Base-by-base conservation (phyloP, 2,113 vertebrate genomes). In the Triplophysa tibetana region DNA sequence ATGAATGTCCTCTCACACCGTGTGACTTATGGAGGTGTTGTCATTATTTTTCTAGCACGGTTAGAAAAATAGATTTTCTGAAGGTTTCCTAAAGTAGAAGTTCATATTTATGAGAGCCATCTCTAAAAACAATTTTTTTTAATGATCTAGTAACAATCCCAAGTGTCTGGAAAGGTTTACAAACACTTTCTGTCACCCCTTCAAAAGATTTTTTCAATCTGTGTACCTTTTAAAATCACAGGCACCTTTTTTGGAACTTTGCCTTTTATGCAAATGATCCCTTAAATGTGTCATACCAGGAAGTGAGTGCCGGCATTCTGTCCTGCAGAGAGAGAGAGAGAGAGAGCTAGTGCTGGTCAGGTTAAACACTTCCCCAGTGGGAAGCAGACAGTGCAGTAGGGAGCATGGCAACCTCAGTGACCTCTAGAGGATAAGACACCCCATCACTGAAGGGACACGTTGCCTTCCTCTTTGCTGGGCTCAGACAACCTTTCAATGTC, bases 181-280 rank as follows among this genome's bases (percentile, higher is more conserved):
- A 45, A 12, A 45, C 11, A 2, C 43, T 45, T 45, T 10, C 11
- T 45, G 2, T 45, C 43, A 45, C 9, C 10, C 43, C 11, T 45
- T 12, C 2, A 12, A 45, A 45, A 11, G 38, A 78, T 78, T 62
- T 41, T 12, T 10, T 43, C 38, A 54, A 1, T 69, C 58, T 75
- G 84, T n/a, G 52, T 56, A 41, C 2, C 21, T 43, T 65, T 67
- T 76, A 70, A 61, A 56, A 84, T 85, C 60, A 58, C 54, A 17
- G 13, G 69, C 11, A 41, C 61, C 75, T 12, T 74, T 72, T 63
- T 68, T 70, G 63, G 74, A 83, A 72, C 79, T 81, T 76, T 78
- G 79, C 86, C 81, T 86, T 85, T 86, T 81, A 79, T 86, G 83
- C 73, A 88, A 81, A 84, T 85, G 80, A 86, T 78, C 69, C 73